Percentiles rank a stretch among this genome's conserved stretches.
Evolutionary conservation across 2,797 vertebrate genomes (phyloP).

Genomic region (Arvicola amphibius): DNA sequence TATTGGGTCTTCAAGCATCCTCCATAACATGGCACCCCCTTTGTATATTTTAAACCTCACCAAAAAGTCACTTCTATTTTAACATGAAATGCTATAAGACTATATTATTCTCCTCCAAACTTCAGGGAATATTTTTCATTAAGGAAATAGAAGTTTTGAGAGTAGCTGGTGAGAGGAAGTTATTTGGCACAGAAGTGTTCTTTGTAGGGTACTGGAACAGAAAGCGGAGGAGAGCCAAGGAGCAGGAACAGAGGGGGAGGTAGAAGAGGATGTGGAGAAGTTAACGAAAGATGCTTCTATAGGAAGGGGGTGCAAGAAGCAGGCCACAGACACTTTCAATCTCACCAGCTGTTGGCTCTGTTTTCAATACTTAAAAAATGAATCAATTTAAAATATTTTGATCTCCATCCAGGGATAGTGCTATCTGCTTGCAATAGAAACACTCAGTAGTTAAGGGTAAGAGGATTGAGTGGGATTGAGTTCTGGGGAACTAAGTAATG

Average conservation of each 20-base stretch:
- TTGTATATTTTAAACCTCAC: neutral
- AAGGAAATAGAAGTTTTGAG: conserved; percentile 31
- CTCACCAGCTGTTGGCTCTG: neutral
- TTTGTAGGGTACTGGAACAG: neutral
- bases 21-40: neutral
- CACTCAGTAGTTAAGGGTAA: neutral
- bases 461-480: neutral
- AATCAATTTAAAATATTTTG: neutral
- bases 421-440: neutral
- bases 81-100: conserved; percentile 44
- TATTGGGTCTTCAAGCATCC: neutral
- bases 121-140: conserved; percentile 48
- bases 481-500: neutral
- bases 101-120: conserved; percentile 9
- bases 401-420: neutral
- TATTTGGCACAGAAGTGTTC: neutral
- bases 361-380: neutral
- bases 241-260: accelerated
- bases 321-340: neutral
- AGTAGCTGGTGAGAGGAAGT: neutral
- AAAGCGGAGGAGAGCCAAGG: neutral
- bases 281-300: neutral
- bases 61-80: conserved; percentile 36
- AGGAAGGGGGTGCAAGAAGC: neutral
- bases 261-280: neutral